Evolutionary conservation across 2,113 vertebrate species (phyloP), one percentile per base, ranked within the genome.

Genomic region (Bubo blakistoni): DNA sequence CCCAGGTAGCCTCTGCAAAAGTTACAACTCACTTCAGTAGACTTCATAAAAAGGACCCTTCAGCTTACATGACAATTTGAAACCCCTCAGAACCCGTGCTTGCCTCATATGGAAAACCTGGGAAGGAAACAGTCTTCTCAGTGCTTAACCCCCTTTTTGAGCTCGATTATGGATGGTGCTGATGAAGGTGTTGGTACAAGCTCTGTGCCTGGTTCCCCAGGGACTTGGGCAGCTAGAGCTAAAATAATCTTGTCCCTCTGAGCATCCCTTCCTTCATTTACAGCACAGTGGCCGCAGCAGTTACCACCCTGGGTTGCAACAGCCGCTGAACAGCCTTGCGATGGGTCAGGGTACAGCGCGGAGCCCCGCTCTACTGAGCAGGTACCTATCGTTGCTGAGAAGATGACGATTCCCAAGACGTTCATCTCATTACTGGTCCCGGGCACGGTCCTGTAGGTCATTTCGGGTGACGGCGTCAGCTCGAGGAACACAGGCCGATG

Each of bases 401-500:
- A 99, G 97, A 99, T 98, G 74, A 99, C 99, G 4, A 99, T 99
- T 17, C 99, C 99, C 29, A 99, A 92, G 29, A 99, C 99, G 2
- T 99, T 99, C 99, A 99, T 99, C 97, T 99, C 99, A 3, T 98
- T 98, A 95, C 98, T 99, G 97, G 86, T 98, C n/a, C 99, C 99
- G 0, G 99, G 98, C 67, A 97, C 96, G 6, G 98, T 98, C 97
- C 98, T 98, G 98, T 99, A 99, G 32, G 86, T 96, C 93, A 99
- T 81, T 59, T 99, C 98, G 0, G 99, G 99, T 1, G 98, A 85
- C 0, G 98, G 98, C 0, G 98, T 99, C 80, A 99, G 97, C 96
- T 99, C 99, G 4, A 99, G 98, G 76, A 98, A 95, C 71, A 99
- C 98, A 0, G 97, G 98, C 13, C 76, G 97, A 5, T 98, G 98